phyloP scores from a whole-genome alignment of 35 echinoderm and acorn worm genomes.

The Anneissia japonica region DNA sequence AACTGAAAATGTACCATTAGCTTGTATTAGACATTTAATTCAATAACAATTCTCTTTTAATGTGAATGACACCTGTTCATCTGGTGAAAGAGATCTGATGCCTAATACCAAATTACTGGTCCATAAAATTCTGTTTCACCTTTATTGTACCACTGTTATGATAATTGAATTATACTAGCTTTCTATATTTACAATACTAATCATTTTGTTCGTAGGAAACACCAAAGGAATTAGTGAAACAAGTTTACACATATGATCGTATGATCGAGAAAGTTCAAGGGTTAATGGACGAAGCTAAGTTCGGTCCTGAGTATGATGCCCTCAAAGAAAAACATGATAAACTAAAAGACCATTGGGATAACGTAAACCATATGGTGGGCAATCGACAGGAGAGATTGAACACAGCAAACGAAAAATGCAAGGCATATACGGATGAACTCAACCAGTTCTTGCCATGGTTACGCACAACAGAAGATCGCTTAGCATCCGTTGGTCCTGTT shows the following conservation, averaged over 20 bases:
- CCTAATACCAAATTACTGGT: too few relatives aligned
- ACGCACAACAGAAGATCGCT: slow-evolving; percentile 75
- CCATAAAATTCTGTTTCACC: too few relatives aligned
- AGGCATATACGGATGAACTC: slow-evolving; percentile 83
- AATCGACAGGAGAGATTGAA: slow-evolving; percentile 58
- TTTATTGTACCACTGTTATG: too few relatives aligned
- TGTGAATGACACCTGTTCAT: too few relatives aligned
- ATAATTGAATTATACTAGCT: too few relatives aligned
- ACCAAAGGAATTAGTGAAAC: slow-evolving; percentile 94
- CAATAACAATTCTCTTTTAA: too few relatives aligned
- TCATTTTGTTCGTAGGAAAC: slow-evolving; percentile 52
- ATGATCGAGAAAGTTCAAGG: slow-evolving; percentile 71
- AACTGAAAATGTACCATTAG: too few relatives aligned
- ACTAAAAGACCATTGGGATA: slow-evolving; percentile 62
- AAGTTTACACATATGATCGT: slow-evolving; percentile 93
- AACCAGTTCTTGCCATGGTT: slow-evolving; percentile 95
- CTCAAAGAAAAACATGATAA: slow-evolving; percentile 69
- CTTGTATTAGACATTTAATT: too few relatives aligned
- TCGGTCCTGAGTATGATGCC: slow-evolving; percentile 59
- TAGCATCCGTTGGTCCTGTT: slow-evolving; percentile 72
- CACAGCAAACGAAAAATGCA: slow-evolving; percentile 64
- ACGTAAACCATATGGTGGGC: slow-evolving; percentile 44
- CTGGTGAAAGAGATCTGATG: too few relatives aligned
- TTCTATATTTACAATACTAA: too few relatives aligned
- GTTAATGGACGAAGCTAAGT: slow-evolving; percentile 67